Base-by-base conservation (phyloP, 2,797 vertebrate species). In the Sebastes baramenuke region DNA sequence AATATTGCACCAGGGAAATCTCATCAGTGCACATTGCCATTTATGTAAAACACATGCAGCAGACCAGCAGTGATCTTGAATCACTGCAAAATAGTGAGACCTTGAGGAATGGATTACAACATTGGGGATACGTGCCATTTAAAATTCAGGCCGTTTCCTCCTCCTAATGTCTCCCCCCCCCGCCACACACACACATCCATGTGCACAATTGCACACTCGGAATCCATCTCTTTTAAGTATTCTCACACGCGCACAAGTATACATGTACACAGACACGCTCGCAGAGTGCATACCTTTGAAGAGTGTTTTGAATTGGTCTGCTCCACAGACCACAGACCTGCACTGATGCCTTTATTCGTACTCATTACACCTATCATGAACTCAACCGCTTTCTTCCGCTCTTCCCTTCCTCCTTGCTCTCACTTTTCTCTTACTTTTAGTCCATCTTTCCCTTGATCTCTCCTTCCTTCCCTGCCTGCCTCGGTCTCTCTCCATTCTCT, bases 391-490 rank as follows among this genome's bases (percentile, higher is more conserved):
- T 79, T 83, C 83, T 85, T 83, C 74, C 72, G 29, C 79, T 87
- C 77, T 75, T 80, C 66, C 85, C 72, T 70, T 72, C 65, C 71
- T 46, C 68, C 52, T 65, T 16, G 75, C 81, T 68, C 83, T 72
- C 78, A 38, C 83, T 90, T 87, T 87, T 75, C 70, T 81, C 64
- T 83, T 79, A 75, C 75, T 84, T 85, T 77, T 42, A 60, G 58
- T 79, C 74, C 78, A 85, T 93, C 82, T 83, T 86, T 73, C 52
- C 79, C 82, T 87, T 87, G 80, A 89, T 87, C 86, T 87, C 77
- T 38, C 12, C 36, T 38, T 76, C 87, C 74, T 88, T 83, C 82
- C 77, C 79, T 82, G 71, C 77, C 80, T 92, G 72, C 58, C 71
- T 85, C 79, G 32, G 58, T 77, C 74, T 71, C 67, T 71, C 75